phyloP scores from a whole-genome alignment of 2,113 vertebrate genomes.

The Platysternon megacephalum region DNA sequence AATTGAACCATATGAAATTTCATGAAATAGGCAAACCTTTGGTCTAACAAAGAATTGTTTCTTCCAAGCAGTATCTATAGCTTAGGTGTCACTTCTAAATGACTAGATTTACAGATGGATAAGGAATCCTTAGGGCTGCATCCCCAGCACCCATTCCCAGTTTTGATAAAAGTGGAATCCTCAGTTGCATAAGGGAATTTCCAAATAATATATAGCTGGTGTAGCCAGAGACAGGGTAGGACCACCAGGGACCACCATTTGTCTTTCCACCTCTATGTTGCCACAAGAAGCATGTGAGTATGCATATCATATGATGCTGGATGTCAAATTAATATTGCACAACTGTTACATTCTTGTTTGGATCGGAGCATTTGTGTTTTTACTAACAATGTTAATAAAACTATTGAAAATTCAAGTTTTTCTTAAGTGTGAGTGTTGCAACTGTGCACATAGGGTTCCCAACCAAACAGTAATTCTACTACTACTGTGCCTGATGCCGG shows the following conservation, averaged over 20 bases:
- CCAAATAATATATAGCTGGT: not conserved
- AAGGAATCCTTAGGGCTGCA: not conserved
- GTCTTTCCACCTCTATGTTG: not conserved
- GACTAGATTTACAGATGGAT: rapidly evolving
- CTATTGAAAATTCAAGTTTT: not conserved
- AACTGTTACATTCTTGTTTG: not conserved
- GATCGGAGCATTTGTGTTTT: not conserved
- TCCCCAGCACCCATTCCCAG: not conserved
- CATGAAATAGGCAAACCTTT: not conserved
- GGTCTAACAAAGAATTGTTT: not conserved
- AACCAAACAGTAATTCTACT: not conserved
- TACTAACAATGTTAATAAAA: not conserved
- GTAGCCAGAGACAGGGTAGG: not conserved
- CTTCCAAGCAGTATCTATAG: not conserved
- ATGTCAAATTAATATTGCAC: not conserved
- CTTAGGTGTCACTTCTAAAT: not conserved
- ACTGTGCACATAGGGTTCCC: not conserved
- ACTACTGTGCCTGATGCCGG: not conserved
- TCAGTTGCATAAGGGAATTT: not conserved
- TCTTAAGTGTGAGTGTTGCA: not conserved
- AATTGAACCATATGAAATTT: not conserved
- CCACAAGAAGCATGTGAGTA: not conserved
- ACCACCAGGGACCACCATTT: not conserved
- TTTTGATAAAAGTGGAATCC: not conserved
- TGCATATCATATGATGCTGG: not conserved